Evolutionary conservation across 2,797 vertebrate species (phyloP).

Genomic region (Pygocentrus nattereri): DNA sequence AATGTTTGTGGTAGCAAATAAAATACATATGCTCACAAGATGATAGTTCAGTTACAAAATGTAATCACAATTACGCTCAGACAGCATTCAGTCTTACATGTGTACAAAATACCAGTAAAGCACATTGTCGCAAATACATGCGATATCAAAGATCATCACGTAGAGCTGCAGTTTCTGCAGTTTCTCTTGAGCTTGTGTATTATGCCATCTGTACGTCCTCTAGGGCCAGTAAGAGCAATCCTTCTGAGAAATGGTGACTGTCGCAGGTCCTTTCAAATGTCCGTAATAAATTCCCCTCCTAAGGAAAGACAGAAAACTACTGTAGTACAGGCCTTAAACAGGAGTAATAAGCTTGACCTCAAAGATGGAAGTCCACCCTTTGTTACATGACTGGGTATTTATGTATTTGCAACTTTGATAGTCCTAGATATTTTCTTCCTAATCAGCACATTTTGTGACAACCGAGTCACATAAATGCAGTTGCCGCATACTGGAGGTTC

Average conservation of each 20-base stretch:
- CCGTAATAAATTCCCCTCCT: background rate
- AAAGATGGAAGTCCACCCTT: background rate
- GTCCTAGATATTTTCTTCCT: background rate
- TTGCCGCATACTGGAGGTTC: background rate
- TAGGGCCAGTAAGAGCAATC: background rate
- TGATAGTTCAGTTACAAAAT: background rate
- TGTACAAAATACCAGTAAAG: slow-evolving; percentile 5
- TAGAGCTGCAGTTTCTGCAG: background rate
- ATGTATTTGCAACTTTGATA: background rate
- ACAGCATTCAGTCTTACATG: background rate
- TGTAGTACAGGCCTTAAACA: background rate
- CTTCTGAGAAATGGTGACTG: background rate
- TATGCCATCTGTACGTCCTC: background rate
- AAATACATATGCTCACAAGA: background rate
- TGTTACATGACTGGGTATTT: background rate
- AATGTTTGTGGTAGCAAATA: background rate
- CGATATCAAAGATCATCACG: background rate
- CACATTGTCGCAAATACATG: background rate
- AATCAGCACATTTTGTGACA: background rate
- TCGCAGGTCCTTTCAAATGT: background rate
- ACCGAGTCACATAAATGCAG: background rate
- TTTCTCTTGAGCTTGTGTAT: background rate
- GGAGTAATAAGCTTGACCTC: no score
- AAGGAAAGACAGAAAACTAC: background rate
- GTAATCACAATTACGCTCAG: background rate